Evolutionary conservation across 2,888 invertebrate genomes (phyloP).

Genomic region (Hyles lineata): DNA sequence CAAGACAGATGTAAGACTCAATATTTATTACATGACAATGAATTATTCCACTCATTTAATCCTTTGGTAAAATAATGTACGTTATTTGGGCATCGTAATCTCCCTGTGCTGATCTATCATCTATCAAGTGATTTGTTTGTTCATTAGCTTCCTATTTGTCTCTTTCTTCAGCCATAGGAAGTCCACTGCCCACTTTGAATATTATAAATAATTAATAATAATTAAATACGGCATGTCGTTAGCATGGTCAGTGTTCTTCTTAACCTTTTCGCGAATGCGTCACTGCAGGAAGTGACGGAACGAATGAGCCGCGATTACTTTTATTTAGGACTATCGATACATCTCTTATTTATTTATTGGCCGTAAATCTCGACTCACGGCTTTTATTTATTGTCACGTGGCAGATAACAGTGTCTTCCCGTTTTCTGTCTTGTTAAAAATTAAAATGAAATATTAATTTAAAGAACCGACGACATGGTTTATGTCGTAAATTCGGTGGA

Average conservation of each 20-base stretch:
- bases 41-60: neutral
- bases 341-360: slow-evolving; percentile 46
- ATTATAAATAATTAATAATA: neutral
- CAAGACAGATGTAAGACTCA: neutral
- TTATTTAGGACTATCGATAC: slow-evolving; percentile 45
- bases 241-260: slow-evolving; percentile 6
- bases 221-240: neutral
- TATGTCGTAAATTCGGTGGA: too few relatives aligned
- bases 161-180: too few relatives aligned
- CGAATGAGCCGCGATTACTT: slow-evolving; percentile 37
- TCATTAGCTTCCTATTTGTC: too few relatives aligned
- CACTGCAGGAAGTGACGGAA: slow-evolving; percentile 41
- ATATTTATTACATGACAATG: neutral
- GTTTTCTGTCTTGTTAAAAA: slow-evolving; percentile 12
- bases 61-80: neutral
- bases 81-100: too few relatives aligned
- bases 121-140: too few relatives aligned
- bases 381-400: slow-evolving; percentile 34
- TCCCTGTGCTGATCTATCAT: too few relatives aligned
- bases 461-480: too few relatives aligned
- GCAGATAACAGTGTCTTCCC: slow-evolving; percentile 13
- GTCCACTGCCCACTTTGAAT: too few relatives aligned
- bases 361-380: slow-evolving; percentile 46
- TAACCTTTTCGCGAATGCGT: slow-evolving; percentile 27
- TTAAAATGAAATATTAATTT: neutral